Evolutionary conservation across 2,113 vertebrate genomes (phyloP).

Genomic region (Cyprinodon variegatus): DNA sequence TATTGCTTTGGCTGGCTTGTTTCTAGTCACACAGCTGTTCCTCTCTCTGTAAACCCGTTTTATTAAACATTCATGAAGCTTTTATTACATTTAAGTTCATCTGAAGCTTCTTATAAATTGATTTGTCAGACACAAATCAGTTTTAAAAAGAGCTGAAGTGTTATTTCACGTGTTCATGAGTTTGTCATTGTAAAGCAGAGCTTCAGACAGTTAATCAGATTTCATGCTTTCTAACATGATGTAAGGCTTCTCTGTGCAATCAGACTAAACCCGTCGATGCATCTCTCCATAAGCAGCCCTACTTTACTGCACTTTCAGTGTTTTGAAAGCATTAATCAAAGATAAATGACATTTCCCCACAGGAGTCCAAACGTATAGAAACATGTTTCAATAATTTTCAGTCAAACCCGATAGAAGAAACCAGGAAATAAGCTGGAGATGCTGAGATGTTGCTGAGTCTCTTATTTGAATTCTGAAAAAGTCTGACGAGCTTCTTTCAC

Average conservation of each 20-base stretch:
- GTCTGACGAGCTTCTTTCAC: too few relatives aligned
- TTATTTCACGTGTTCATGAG: background rate
- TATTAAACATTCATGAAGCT: conserved; percentile 14
- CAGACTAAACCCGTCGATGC: background rate
- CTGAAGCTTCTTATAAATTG: conserved; percentile 5
- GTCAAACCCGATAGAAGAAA: conserved; percentile 1
- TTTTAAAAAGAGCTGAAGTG: background rate
- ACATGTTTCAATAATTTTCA: too few relatives aligned
- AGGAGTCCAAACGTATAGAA: too few relatives aligned
- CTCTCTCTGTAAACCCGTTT: conserved; percentile 7
- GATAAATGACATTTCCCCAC: background rate
- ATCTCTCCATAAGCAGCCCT: too few relatives aligned
- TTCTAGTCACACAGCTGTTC: conserved; percentile 11
- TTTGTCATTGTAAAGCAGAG: background rate
- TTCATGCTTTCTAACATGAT: background rate
- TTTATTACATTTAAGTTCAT: conserved; percentile 12
- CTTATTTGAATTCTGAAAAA: too few relatives aligned
- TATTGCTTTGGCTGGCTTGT: conserved; percentile 29
- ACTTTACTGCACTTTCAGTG: background rate
- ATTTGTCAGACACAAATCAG: background rate
- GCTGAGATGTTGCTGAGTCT: background rate
- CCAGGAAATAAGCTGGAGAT: conserved; percentile 10
- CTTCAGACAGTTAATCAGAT: background rate
- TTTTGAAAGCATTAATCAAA: background rate
- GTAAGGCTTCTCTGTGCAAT: background rate